A percentile compares a stretch with the other conserved stretches of the same genome.
Conservation (phyloP, 1,140 invertebrate species). For the Phthorimaea operculella region DNA sequence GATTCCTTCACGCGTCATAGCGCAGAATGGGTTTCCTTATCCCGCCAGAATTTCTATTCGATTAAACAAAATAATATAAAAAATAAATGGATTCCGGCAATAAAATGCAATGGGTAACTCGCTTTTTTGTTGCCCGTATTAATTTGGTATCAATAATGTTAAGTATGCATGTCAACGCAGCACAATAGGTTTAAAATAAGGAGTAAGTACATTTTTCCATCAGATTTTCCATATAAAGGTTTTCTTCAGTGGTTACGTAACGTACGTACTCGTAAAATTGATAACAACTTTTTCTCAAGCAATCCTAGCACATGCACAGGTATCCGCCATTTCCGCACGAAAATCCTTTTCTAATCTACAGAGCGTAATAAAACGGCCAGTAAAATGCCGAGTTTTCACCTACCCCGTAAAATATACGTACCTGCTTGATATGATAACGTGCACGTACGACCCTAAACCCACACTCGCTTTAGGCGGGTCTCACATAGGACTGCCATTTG, state of each 20-base stretch:
- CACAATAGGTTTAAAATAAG: no score
- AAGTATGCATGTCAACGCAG: no score
- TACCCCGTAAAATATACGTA: constrained; percentile 46
- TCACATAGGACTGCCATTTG: no score
- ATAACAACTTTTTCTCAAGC: not conserved
- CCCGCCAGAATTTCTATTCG: constrained; percentile 25
- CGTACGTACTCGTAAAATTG: no score
- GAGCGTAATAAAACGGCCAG: constrained; percentile 59
- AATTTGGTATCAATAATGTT: not conserved
- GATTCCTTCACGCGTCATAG: constrained; percentile 67
- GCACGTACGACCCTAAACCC: constrained; percentile 28
- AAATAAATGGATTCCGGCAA: constrained; percentile 5
- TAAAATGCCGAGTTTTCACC: constrained; percentile 60
- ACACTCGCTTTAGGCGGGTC: no score
- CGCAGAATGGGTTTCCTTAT: constrained; percentile 49
- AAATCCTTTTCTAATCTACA: constrained; percentile 48
- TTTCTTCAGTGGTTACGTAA: no score
- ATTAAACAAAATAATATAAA: constrained; percentile 4
- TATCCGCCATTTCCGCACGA: constrained; percentile 15
- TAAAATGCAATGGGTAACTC: not conserved
- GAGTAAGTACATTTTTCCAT: no score
- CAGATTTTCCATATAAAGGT: no score
- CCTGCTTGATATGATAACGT: constrained; percentile 59
- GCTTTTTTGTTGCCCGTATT: not conserved
- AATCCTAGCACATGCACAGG: constrained; percentile 3